Percentiles rank a stretch among this genome's conserved stretches.
phyloP scores from a whole-genome alignment of 2,888 invertebrate genomes.

The Sympetrum striolatum region DNA sequence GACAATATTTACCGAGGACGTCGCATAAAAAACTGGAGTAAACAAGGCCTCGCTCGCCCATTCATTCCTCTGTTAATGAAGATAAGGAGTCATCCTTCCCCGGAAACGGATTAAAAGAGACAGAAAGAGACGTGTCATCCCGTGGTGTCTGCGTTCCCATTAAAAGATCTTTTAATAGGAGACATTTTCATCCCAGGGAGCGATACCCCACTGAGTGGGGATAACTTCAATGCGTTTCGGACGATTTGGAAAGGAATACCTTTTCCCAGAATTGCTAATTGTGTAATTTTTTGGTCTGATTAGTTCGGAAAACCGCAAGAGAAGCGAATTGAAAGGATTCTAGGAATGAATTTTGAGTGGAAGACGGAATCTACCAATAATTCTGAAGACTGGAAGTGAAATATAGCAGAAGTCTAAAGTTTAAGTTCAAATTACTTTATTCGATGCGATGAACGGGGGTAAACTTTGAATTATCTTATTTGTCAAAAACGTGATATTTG shows the following conservation, averaged over 20 bases:
- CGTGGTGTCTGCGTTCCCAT: background rate
- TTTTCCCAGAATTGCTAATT: no score
- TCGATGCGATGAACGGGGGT: no score
- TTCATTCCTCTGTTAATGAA: conserved; percentile 15
- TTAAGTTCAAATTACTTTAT: no score
- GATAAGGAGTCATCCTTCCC: conserved; percentile 12
- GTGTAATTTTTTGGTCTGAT: no score
- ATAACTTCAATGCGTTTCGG: background rate
- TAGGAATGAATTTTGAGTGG: no score
- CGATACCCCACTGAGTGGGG: background rate
- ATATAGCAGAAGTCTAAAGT: no score
- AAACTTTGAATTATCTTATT: no score
- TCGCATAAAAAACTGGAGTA: conserved; percentile 14
- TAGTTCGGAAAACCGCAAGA: no score
- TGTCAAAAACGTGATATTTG: no score
- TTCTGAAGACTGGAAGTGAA: no score
- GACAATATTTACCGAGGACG: background rate
- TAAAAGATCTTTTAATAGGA: background rate
- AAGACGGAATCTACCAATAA: no score
- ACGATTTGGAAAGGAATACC: background rate
- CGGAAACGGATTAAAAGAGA: conserved; percentile 6
- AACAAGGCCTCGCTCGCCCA: background rate
- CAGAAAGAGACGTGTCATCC: background rate
- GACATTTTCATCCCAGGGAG: background rate
- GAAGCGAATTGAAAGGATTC: no score